Base-by-base conservation (phyloP, 2,797 vertebrate genomes). In the Tadarida brasiliensis region DNA sequence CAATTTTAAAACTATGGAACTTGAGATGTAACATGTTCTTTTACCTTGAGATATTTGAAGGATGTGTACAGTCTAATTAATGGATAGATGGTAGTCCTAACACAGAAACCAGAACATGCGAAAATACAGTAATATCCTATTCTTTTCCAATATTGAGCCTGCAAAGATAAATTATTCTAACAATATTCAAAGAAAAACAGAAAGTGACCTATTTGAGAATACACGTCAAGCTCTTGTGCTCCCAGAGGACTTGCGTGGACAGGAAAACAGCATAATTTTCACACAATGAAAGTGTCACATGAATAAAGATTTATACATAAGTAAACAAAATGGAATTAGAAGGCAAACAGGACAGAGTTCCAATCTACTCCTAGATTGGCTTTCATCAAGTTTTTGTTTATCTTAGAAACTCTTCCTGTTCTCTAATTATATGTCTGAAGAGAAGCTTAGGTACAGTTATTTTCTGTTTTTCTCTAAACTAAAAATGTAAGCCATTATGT, bases 301-400 rank as follows among this genome's bases (percentile, higher is more conserved):
- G 87, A 90, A 92, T 90, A 94, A 95, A 87, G 67, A 92, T 68
- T 83, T 74, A 73, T 44, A 57, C 11, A 5, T 59, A 80, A 86
- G 47, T 68, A 94, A 95, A 91, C 61, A 93, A 90, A 91, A 77
- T 73, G 44, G 73, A 93, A 93, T 71, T 49, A 92, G 28, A 77
- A 94, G 49, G 33, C 44, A 94, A 82, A 54, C 11, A 76, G 35
- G 67, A 78, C 11, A 91, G 63, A 39, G n/a, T 47, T 67, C 90
- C 33, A 30, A 28, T 73, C n/a, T 65, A 71, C 33, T 78, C 56
- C 49, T 70, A 87, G 76, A 49, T 6, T 73, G 84, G 33, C n/a
- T 88, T 73, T 81, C 33, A 57, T 90, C 33, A 56, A 7, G 51
- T 61, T 86, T 91, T 56, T 68, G 20, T 74, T 95, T 85, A 78